Base-by-base conservation (phyloP, 2,797 vertebrate genomes). In the Apogon talboti region DNA sequence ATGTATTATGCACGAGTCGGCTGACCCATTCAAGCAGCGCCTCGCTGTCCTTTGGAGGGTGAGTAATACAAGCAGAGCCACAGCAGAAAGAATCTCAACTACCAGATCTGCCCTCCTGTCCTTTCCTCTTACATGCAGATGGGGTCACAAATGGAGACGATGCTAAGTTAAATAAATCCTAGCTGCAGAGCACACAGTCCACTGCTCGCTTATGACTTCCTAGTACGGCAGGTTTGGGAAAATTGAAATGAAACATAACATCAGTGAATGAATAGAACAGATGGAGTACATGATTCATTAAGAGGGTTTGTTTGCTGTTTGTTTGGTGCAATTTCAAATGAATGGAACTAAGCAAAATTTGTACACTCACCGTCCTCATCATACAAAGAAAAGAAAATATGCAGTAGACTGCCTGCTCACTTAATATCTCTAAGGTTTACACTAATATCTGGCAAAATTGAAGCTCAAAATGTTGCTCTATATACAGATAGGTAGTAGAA, bases 111-210 rank as follows among this genome's bases (percentile, higher is more conserved):
- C 48, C 60, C 53, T 58, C 37, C 57, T 8, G n/a, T 57, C 28
- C 45, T 69, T 38, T 4, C 51, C 45, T 60, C 40, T 57, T 56
- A 47, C 61, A 66, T 75, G 60, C 73, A 85, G 76, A 82, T 62
- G 30, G 66, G 81, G 70, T 74, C 45, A 73, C 71, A 71, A 53
- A 74, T 71, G 37, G 78, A 86, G 52, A 64, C 0, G 3, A 64
- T 33, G 72, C 63, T 57, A 45, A 62, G 52, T 47, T 10, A 57
- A 85, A 87, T 79, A 72, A 64, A 79, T 70, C 66, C 49, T 52
- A 61, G 68, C 55, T 58, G 53, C 3, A 0, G 66, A 64, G 38
- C 19, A 44, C 12, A 16, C 6, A 4, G 3, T 13, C 24, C 21
- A 11, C 4, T 1, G 51, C 54, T 43, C 9, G 0, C 59, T 50